Percentiles rank a stretch among this genome's conserved stretches.
Conservation (phyloP, 1,140 invertebrate genomes). For the Achroia grisella region DNA sequence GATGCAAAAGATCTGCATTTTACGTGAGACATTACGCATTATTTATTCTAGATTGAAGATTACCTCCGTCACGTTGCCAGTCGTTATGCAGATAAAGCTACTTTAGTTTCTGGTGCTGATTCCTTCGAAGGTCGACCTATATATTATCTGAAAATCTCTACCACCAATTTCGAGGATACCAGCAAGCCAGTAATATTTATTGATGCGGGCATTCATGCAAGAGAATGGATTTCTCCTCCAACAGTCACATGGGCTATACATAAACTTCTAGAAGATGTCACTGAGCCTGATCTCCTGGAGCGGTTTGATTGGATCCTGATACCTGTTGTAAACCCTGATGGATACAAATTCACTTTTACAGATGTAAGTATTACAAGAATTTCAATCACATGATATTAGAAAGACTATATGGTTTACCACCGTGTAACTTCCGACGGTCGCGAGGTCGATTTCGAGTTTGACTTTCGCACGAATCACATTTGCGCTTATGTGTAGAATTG, state of each 20-base stretch:
- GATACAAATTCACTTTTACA: conserved; percentile 45
- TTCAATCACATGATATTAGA: too few relatives aligned
- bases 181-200: conserved; percentile 38
- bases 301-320: conserved; percentile 53
- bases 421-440: too few relatives aligned
- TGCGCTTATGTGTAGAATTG: too few relatives aligned
- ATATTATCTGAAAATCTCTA: conserved; percentile 35
- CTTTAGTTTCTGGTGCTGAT: conserved; percentile 52
- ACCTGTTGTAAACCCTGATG: conserved; percentile 75
- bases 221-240: conserved; percentile 77
- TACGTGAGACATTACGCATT: too few relatives aligned
- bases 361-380: conserved; percentile 22
- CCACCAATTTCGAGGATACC: conserved; percentile 19
- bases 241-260: conserved; percentile 68
- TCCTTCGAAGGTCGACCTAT: conserved; percentile 69
- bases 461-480: too few relatives aligned
- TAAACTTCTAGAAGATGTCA: conserved; percentile 53
- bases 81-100: conserved; percentile 52
- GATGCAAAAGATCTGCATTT: too few relatives aligned
- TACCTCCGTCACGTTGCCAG: conserved; percentile 66
- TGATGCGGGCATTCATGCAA: conserved; percentile 66
- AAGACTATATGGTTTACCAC: too few relatives aligned
- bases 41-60: conserved; percentile 52
- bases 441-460: too few relatives aligned
- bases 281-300: conserved; percentile 65